Conservation (phyloP, 2,888 invertebrate species). For the Salticus scenicus region DNA sequence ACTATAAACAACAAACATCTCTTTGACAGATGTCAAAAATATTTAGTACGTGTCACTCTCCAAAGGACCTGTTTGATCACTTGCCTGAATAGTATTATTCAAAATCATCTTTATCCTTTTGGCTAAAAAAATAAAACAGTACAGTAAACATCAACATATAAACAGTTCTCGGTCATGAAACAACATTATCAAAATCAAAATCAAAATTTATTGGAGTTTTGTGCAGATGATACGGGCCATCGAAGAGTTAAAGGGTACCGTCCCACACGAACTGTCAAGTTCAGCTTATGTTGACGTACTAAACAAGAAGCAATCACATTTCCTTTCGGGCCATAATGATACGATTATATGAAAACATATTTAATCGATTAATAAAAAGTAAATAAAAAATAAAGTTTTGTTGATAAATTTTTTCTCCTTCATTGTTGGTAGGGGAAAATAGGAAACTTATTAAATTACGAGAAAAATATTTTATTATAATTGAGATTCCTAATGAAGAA, state of each 20-base stretch:
- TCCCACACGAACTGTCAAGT: constrained; percentile 63
- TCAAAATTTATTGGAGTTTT: not conserved
- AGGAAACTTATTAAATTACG: too few relatives aligned
- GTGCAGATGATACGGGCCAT: not conserved
- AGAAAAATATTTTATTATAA: too few relatives aligned
- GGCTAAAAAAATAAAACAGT: too few relatives aligned
- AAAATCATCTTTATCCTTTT: constrained; percentile 45
- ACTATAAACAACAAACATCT: not conserved
- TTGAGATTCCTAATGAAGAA: too few relatives aligned
- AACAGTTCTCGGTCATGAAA: not conserved
- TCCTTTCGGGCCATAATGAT: constrained; percentile 50
- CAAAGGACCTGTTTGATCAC: constrained; percentile 63
- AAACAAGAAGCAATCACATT: constrained; percentile 61
- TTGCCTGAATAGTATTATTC: constrained; percentile 50
- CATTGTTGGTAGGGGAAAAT: too few relatives aligned
- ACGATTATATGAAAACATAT: constrained; percentile 58
- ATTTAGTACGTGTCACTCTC: constrained; percentile 59
- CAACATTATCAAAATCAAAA: constrained; percentile 4
- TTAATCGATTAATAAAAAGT: constrained; percentile 73
- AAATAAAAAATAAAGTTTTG: constrained; percentile 72
- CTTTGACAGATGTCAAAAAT: constrained; percentile 44
- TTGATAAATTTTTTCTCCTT: too few relatives aligned
- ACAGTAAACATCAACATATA: not conserved
- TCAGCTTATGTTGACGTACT: constrained; percentile 66
- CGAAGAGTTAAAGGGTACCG: constrained; percentile 9